A percentile compares a stretch with the other conserved stretches of the same genome.
Evolutionary conservation across 2,113 vertebrate genomes (phyloP).

Genomic region (Cyphomyrus discorhynchus): DNA sequence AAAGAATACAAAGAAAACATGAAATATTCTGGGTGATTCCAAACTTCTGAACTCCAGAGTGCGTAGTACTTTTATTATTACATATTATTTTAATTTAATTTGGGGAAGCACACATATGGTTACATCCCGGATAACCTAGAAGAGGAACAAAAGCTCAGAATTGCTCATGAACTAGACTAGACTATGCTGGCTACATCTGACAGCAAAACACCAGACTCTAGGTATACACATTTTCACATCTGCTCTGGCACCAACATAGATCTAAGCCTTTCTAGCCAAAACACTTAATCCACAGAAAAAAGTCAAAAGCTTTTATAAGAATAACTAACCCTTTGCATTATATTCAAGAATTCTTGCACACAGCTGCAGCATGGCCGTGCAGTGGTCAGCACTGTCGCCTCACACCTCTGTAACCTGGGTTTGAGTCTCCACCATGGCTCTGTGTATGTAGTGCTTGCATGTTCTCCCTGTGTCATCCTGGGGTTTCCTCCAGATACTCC

Average conservation of each 20-base stretch:
- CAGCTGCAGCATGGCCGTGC: neutral
- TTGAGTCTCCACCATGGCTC: neutral
- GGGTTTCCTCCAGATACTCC: neutral
- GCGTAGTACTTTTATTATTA: neutral
- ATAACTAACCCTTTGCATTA: neutral
- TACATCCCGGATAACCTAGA: conserved; percentile 14
- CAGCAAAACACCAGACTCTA: neutral
- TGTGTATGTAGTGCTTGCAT: neutral
- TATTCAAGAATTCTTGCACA: neutral
- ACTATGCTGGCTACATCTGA: neutral
- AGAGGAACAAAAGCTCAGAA: conserved; percentile 17
- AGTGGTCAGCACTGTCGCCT: neutral
- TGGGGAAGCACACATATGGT: neutral
- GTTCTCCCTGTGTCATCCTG: neutral
- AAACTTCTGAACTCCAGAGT: neutral
- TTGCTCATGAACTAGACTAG: neutral
- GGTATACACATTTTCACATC: neutral
- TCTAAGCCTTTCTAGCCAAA: neutral
- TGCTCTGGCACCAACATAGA: neutral
- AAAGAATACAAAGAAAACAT: neutral
- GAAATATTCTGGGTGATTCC: neutral
- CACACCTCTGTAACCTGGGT: neutral
- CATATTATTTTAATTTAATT: neutral
- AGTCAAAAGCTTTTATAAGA: neutral
- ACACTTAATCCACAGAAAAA: neutral